Evolutionary conservation across 1,140 invertebrate genomes (phyloP).

Genomic region (Apis laboriosa): DNA sequence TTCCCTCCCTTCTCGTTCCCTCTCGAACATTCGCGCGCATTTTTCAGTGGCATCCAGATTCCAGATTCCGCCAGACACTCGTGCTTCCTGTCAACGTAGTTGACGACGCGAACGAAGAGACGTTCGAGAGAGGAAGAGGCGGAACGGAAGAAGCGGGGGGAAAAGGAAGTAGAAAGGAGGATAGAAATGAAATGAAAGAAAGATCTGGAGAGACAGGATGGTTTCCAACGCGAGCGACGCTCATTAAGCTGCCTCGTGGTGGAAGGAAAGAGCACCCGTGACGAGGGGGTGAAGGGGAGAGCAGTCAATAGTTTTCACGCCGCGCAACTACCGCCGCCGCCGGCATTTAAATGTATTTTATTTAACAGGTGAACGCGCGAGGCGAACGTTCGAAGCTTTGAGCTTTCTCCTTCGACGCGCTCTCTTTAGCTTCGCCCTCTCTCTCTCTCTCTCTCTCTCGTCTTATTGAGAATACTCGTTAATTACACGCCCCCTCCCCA

Average conservation of each 20-base stretch:
- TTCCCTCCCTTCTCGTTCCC: background rate
- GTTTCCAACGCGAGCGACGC: constrained; percentile 50
- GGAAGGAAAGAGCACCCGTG: constrained; percentile 1
- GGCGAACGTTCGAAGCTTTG: constrained; percentile 51
- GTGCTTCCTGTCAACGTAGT: background rate
- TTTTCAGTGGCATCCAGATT: background rate
- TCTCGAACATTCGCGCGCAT: background rate
- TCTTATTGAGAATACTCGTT: constrained; percentile 72
- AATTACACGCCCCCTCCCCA: constrained; percentile 64
- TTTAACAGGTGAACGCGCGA: constrained; percentile 63
- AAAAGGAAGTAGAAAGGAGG: background rate
- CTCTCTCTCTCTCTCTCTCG: background rate
- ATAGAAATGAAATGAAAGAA: constrained; percentile 42
- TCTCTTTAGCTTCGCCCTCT: constrained; percentile 21
- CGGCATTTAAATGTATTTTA: constrained; percentile 69
- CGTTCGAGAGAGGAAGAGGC: background rate
- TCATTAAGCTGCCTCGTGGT: constrained; percentile 55
- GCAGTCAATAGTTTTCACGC: constrained; percentile 65
- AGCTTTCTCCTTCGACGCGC: constrained; percentile 41
- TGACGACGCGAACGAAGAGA: background rate
- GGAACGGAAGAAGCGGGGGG: background rate
- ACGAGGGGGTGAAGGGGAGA: constrained; percentile 10
- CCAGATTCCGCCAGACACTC: background rate
- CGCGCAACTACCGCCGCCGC: constrained; percentile 50
- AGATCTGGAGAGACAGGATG: constrained; percentile 19